Conservation (phyloP, 1,140 invertebrate species). For the Palaemon carinicauda region DNA sequence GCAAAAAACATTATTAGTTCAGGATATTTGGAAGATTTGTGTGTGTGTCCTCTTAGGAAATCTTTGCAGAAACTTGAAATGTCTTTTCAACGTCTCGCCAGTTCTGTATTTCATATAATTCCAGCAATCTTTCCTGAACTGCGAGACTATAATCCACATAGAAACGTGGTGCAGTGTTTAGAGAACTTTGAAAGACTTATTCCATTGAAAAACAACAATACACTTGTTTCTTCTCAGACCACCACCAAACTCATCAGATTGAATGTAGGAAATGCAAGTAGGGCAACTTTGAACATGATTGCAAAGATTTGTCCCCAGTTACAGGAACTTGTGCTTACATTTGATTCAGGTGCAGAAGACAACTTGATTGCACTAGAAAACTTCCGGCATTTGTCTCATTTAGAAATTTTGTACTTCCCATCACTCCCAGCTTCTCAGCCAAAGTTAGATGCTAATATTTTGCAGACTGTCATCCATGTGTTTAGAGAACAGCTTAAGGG, state of each 20-base stretch:
- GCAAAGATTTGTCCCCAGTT: slow-evolving; percentile 12
- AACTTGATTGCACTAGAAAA: not conserved
- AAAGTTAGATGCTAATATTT: slow-evolving; percentile 16
- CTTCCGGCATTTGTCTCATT: not conserved
- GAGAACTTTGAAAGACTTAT: not conserved
- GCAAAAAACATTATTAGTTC: not conserved
- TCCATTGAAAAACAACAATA: not conserved
- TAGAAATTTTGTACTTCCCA: slow-evolving; percentile 33
- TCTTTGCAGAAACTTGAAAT: slow-evolving; percentile 18
- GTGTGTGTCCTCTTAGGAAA: not conserved
- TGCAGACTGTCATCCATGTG: not conserved
- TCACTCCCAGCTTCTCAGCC: slow-evolving; percentile 17
- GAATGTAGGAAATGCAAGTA: not conserved
- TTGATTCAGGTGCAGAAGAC: slow-evolving; percentile 3
- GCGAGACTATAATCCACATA: slow-evolving; percentile 23
- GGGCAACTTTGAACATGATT: not conserved
- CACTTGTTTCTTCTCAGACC: not conserved
- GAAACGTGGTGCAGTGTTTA: not conserved
- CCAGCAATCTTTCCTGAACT: not conserved
- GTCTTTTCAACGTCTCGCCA: not conserved
- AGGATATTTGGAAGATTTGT: not conserved
- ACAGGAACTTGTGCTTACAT: slow-evolving; percentile 3
- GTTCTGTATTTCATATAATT: slow-evolving; percentile 4
- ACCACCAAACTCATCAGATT: not conserved
- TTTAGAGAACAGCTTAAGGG: not conserved